These are phyloP conservation scores for Strigamia maritima DNA, from an alignment of 2,888 invertebrate genomes.

Conservation along the genomic window DNA sequence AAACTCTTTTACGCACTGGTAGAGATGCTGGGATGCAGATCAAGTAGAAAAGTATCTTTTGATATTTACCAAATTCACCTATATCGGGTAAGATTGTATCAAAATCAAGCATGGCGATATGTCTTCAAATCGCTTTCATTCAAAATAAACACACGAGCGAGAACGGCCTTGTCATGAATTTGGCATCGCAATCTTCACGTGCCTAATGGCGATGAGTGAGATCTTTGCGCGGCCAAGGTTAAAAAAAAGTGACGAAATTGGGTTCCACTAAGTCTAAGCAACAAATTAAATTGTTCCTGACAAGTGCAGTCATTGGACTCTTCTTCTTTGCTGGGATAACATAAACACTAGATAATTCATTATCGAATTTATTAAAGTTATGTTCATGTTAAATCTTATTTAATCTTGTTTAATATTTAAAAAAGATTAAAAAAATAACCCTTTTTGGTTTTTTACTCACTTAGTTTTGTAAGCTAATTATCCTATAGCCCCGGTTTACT, in stretches of 20 bases:
- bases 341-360: slow-evolving; percentile 16
- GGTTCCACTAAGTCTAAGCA: slow-evolving; percentile 8
- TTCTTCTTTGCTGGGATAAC: background rate
- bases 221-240: slow-evolving; percentile 27
- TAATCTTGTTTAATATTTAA: background rate
- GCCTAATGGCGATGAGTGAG: slow-evolving; percentile 1
- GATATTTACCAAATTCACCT: slow-evolving; percentile 86
- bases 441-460: background rate
- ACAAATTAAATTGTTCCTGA: background rate
- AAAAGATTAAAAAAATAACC: background rate
- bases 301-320: slow-evolving; percentile 20
- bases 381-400: background rate
- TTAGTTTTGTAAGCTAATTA: too few relatives aligned
- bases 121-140: background rate
- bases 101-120: slow-evolving; percentile 37
- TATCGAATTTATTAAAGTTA: background rate
- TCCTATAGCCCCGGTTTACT: background rate
- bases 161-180: slow-evolving; percentile 17
- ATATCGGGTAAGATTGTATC: slow-evolving; percentile 65
- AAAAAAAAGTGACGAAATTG: slow-evolving; percentile 19
- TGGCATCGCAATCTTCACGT: background rate
- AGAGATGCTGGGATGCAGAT: slow-evolving; percentile 85
- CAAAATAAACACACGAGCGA: background rate
- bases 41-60: slow-evolving; percentile 77
- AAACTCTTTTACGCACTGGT: slow-evolving; percentile 53